Evolutionary conservation across 2,797 vertebrate genomes (phyloP).

Genomic region (Catostomus latipinnis): DNA sequence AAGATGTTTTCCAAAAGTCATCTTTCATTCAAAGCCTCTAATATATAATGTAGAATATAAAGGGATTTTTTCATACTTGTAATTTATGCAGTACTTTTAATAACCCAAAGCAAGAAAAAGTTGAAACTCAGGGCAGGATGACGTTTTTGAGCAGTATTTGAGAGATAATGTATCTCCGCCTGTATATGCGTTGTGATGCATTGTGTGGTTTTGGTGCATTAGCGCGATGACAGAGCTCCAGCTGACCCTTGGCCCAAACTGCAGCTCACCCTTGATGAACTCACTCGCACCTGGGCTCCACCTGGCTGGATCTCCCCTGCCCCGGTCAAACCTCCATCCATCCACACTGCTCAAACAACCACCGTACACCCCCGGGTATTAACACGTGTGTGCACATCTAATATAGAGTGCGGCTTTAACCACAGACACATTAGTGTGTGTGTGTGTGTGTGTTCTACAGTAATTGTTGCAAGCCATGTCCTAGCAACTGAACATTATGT

Average conservation of each 20-base stretch:
- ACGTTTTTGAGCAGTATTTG: background rate
- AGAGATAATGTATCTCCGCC: background rate
- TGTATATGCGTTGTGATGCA: slow-evolving; percentile 31
- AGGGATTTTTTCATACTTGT: background rate
- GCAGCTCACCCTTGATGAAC: slow-evolving; percentile 47
- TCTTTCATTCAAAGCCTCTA: background rate
- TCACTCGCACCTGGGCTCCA: slow-evolving; percentile 57
- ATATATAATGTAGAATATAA: background rate
- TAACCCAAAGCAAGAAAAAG: background rate
- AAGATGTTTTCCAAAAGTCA: background rate
- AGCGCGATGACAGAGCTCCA: slow-evolving; percentile 48
- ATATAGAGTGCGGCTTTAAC: slow-evolving; percentile 13
- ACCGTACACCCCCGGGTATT: background rate
- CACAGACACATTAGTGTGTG: background rate
- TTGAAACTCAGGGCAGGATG: background rate
- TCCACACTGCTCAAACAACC: slow-evolving; percentile 36
- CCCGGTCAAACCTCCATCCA: slow-evolving; percentile 49
- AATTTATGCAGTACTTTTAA: background rate
- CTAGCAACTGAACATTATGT: too few relatives aligned
- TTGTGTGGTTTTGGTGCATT: slow-evolving; percentile 48
- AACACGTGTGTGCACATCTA: slow-evolving; percentile 14
- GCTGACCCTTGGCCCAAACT: slow-evolving; percentile 58
- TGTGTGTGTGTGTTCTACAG: background rate
- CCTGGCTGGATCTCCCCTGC: slow-evolving; percentile 42
- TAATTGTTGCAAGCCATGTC: background rate